Evolutionary conservation across 2,888 invertebrate species (phyloP).

Genomic region (Volucella inanis): DNA sequence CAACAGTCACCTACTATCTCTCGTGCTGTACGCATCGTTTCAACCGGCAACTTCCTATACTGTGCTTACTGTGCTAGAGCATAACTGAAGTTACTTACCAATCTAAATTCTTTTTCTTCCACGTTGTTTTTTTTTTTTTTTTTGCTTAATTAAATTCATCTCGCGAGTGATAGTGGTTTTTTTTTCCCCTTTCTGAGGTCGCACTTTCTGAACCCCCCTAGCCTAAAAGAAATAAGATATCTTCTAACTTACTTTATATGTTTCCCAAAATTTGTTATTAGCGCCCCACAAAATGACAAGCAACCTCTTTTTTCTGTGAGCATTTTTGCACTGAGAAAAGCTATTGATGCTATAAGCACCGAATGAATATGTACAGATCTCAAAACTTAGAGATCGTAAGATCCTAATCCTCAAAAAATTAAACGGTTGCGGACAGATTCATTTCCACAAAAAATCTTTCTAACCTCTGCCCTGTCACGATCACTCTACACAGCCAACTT

Average conservation of each 20-base stretch:
- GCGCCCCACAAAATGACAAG: neutral
- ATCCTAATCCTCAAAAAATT: neutral
- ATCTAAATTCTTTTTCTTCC: neutral
- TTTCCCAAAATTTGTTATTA: conserved; percentile 18
- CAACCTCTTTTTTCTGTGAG: neutral
- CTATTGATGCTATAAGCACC: conserved; percentile 1
- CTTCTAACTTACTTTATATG: neutral
- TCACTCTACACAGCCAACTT: neutral
- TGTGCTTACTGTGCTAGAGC: conserved; percentile 8
- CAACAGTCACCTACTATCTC: conserved; percentile 6
- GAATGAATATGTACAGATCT: neutral
- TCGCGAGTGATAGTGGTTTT: conserved; percentile 5
- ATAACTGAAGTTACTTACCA: neutral
- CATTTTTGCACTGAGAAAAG: conserved; percentile 19
- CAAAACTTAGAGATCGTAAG: conserved; percentile 15
- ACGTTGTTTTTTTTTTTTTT: neutral
- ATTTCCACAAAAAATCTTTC: conserved; percentile 10
- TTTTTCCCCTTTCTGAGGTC: neutral
- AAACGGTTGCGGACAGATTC: conserved; percentile 8
- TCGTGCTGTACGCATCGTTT: conserved; percentile 19
- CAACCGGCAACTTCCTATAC: conserved; percentile 6
- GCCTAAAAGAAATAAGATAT: conserved; percentile 13
- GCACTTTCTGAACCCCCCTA: conserved; percentile 3
- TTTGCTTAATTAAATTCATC: neutral
- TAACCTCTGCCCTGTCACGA: conserved; percentile 1